These are phyloP conservation scores for Hylaeus anthracinus DNA, from an alignment of 1,140 invertebrate species.

Conservation along the genomic window DNA sequence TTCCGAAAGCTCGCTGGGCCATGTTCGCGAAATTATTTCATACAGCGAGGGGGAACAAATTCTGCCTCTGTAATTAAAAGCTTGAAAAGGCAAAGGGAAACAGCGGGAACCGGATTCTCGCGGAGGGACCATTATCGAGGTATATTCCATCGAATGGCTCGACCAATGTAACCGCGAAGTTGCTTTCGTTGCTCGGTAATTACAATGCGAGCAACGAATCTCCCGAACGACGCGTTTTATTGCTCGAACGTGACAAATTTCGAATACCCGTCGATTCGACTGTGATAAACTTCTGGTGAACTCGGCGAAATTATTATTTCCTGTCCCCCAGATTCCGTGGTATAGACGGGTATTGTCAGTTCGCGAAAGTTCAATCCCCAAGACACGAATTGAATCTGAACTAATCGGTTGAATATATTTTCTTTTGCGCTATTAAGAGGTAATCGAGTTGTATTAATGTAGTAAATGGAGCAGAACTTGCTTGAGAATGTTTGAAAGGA, in stretches of 20 bases:
- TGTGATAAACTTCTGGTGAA: not conserved
- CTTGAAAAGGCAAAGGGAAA: not conserved
- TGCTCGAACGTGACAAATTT: not conserved
- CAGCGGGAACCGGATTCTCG: not conserved
- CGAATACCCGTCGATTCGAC: not conserved
- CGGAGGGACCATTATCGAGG: not conserved
- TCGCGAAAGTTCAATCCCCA: no score
- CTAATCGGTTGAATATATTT: no score
- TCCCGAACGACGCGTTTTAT: not conserved
- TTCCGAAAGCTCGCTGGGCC: not conserved
- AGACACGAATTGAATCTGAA: no score
- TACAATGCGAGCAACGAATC: not conserved
- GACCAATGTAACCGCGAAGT: not conserved
- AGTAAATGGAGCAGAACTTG: no score
- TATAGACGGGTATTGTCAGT: no score
- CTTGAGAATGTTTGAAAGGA: no score
- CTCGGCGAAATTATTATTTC: not conserved
- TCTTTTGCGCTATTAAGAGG: no score
- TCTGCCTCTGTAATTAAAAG: conserved; percentile 5
- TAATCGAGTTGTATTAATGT: no score
- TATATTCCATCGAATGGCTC: conserved; percentile 1
- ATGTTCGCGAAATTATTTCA: conserved; percentile 17
- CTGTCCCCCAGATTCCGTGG: no score
- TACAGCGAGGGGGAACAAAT: not conserved
- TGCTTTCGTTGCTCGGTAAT: not conserved